These are phyloP conservation scores for Anableps anableps DNA, from an alignment of 2,797 vertebrate species.

Conservation along the genomic window DNA sequence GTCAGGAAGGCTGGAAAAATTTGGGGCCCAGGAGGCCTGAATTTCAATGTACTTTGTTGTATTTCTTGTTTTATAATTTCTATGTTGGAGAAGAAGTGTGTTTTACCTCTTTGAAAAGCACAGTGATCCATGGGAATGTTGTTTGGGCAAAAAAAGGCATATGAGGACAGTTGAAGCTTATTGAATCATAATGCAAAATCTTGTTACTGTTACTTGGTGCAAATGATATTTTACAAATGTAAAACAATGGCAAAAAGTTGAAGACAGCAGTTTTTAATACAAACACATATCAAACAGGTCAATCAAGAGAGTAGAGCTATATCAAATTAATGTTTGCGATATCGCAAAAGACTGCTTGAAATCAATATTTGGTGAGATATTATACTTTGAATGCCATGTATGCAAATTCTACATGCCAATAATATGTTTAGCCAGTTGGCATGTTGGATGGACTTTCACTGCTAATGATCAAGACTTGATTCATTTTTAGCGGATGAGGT, in stretches of 20 bases:
- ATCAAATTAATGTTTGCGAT: neutral
- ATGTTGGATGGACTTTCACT: neutral
- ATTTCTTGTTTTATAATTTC: neutral
- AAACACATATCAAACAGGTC: neutral
- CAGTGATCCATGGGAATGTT: neutral
- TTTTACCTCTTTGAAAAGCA: neutral
- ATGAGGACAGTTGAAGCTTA: conserved; percentile 1
- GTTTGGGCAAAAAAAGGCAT: neutral
- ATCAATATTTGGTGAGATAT: too few species aligned
- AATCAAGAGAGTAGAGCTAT: neutral
- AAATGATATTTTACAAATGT: neutral
- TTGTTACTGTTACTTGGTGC: neutral
- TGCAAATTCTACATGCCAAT: neutral
- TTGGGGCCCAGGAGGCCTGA: neutral
- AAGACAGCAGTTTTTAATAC: neutral
- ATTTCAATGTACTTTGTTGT: neutral
- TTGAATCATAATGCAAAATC: neutral
- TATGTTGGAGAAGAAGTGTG: neutral
- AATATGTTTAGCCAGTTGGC: neutral
- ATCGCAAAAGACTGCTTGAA: neutral
- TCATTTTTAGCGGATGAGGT: neutral
- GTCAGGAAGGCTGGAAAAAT: conserved; percentile 3
- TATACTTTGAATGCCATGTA: neutral
- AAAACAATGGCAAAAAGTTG: neutral
- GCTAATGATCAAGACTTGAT: neutral